phyloP scores from a whole-genome alignment of 2,888 invertebrate species.

The Calameuta pallipes region DNA sequence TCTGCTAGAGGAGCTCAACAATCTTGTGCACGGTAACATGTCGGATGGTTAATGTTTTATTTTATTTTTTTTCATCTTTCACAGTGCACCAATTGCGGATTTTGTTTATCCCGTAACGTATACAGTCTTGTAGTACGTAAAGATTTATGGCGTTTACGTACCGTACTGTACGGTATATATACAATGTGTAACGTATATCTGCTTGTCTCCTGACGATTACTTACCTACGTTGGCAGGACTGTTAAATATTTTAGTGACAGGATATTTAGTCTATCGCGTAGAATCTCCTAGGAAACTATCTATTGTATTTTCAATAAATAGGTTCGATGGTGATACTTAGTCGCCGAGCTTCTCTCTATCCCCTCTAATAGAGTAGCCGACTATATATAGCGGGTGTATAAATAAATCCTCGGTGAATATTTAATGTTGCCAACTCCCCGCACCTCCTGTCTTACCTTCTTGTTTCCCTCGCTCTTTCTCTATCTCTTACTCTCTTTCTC shows the following conservation, averaged over 20 bases:
- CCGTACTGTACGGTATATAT: background rate
- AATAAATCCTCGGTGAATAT: slow-evolving; percentile 54
- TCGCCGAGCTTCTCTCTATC: slow-evolving; percentile 10
- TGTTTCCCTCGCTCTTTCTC: background rate
- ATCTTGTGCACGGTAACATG: background rate
- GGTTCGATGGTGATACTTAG: slow-evolving; percentile 17
- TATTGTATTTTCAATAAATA: slow-evolving; percentile 8
- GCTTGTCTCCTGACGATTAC: background rate
- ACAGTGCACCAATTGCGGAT: background rate
- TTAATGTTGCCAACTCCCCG: slow-evolving; percentile 52
- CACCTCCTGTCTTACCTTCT: slow-evolving; percentile 3
- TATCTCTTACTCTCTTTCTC: background rate
- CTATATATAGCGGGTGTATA: slow-evolving; percentile 52
- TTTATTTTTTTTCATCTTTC: too few relatives aligned
- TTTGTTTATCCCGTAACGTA: background rate
- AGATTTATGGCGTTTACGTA: background rate
- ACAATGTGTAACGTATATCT: background rate
- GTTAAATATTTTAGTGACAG: background rate
- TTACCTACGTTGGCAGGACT: background rate
- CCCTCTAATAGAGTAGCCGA: slow-evolving; percentile 35
- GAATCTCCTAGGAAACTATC: background rate
- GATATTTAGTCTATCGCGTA: background rate
- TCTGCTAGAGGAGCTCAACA: background rate
- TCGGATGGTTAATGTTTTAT: background rate
- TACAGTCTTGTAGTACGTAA: background rate